Conservation (phyloP, 2,888 invertebrate species). For the Cataglyphis livida region DNA sequence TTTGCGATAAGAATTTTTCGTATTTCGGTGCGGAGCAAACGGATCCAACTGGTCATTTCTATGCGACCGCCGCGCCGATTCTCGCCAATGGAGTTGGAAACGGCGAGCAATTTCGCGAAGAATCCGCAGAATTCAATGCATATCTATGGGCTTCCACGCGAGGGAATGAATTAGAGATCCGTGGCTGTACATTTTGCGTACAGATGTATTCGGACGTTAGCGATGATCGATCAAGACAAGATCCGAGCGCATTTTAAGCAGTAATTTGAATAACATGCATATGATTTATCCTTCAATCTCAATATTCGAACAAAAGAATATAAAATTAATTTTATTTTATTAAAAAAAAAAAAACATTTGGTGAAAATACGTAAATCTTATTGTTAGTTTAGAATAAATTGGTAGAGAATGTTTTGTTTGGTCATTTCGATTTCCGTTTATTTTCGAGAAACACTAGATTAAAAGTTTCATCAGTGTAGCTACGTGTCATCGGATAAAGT, state of each 20-base stretch:
- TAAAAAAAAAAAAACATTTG: neutral
- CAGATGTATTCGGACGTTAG: slow-evolving; percentile 1
- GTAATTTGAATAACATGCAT: neutral
- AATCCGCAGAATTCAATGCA: slow-evolving; percentile 81
- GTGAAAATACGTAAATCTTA: neutral
- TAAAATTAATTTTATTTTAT: neutral
- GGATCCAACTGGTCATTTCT: slow-evolving; percentile 75
- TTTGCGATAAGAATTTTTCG: slow-evolving; percentile 80
- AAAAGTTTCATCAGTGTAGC: slow-evolving; percentile 54
- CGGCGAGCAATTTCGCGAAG: slow-evolving; percentile 78
- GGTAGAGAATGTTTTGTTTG: neutral
- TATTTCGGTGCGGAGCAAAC: slow-evolving; percentile 67
- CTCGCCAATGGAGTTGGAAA: slow-evolving; percentile 44
- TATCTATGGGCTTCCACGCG: slow-evolving; percentile 71
- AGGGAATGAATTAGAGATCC: slow-evolving; percentile 79
- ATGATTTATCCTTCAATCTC: neutral
- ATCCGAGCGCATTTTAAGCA: neutral
- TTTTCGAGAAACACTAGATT: slow-evolving; percentile 58
- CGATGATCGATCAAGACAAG: slow-evolving; percentile 30
- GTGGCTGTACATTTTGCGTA: slow-evolving; percentile 54
- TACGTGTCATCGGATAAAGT: slow-evolving; percentile 50
- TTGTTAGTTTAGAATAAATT: neutral
- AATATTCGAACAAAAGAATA: neutral
- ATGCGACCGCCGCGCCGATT: slow-evolving; percentile 73
- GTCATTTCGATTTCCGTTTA: slow-evolving; percentile 14